Evolutionary conservation across 92 coral and sea anemone genomes (phyloP), one percentile per base, ranked within the genome.

Genomic region (Epizoanthus illoricatus): DNA sequence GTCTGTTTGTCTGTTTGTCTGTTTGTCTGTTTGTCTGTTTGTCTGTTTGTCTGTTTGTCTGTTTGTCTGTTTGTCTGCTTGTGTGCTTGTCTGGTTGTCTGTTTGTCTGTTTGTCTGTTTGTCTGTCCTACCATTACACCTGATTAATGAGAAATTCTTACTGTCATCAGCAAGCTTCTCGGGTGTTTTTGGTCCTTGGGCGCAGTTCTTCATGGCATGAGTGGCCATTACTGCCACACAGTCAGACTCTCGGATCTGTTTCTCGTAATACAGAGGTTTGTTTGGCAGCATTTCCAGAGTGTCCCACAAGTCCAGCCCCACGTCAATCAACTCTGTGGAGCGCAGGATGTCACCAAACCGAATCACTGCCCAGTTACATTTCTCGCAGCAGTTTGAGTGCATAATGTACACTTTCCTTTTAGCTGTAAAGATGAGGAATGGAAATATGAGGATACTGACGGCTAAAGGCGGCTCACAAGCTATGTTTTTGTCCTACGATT

Each of bases 381-480:
- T 85, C 10, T 93, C 91, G 76, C 97, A 93, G 64, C 97, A 93
- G 21, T 85, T 88, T 20, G 94, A 84, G 83, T 89, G 91, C 88
- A 90, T 85, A 18, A 93, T 76, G 80, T 91, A 91, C 28, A 93
- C 92, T 45, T 88, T 81, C 33, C 84, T 84, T 5, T 78, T 78
- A 59, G 71, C 82, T 78, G 71, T 63, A 52, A 3, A 9, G 56
- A 52, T 10, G 56, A 52, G 56, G 11, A 52, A 52, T 52, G 56
- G 2, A 4, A 52, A 52, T 7, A 16, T 11, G 11, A 52, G 55
- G 12, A 47, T 47, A 5, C 8, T 3, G 7, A 47, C 54, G 7
- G 54, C 7, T 3, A 47, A 47, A 47, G 7, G n/a, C n/a, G n/a
- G n/a, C n/a, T n/a, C n/a, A n/a, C n/a, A n/a, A n/a, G n/a, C n/a